These are phyloP conservation scores for Cordilura impudica DNA, from an alignment of 2,888 invertebrate genomes.

Conservation along the genomic window DNA sequence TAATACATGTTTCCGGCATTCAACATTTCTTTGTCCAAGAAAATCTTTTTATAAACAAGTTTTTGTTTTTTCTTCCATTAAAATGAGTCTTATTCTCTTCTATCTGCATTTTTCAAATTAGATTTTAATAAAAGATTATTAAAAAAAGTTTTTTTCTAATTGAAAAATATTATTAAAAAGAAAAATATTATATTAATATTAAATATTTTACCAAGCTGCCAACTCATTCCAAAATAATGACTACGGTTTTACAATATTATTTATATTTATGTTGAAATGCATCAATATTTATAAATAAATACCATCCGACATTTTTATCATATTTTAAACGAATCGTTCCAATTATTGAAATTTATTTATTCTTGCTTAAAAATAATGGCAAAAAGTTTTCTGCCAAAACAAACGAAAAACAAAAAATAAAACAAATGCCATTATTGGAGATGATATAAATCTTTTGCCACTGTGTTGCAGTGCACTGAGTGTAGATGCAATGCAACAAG, in stretches of 20 bases:
- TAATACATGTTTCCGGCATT: too few relatives aligned
- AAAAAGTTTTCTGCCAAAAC: conserved; percentile 46
- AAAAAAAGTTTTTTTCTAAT: too few relatives aligned
- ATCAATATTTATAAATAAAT: conserved; percentile 57
- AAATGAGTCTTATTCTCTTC: too few relatives aligned
- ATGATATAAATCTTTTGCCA: conserved; percentile 63
- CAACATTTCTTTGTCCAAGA: too few relatives aligned
- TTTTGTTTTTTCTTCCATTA: too few relatives aligned
- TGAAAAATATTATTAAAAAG: too few relatives aligned
- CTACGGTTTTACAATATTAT: conserved; percentile 13
- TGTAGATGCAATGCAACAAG: conserved; percentile 38
- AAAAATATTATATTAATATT: too few relatives aligned
- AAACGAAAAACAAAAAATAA: background rate
- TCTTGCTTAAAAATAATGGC: conserved; percentile 58
- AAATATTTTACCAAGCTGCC: too few relatives aligned
- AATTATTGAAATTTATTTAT: conserved; percentile 63
- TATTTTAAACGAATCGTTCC: conserved; percentile 62
- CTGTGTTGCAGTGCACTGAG: conserved; percentile 49
- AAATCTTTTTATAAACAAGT: too few relatives aligned
- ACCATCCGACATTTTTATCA: conserved; percentile 56
- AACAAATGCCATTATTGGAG: conserved; percentile 60
- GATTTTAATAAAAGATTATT: too few relatives aligned
- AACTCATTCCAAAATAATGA: too few relatives aligned
- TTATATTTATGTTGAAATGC: background rate
- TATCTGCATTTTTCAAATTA: too few relatives aligned